Evolutionary conservation across 2,888 invertebrate species (phyloP), one percentile per base, ranked within the genome.

Genomic region (Zelleria hepariella): DNA sequence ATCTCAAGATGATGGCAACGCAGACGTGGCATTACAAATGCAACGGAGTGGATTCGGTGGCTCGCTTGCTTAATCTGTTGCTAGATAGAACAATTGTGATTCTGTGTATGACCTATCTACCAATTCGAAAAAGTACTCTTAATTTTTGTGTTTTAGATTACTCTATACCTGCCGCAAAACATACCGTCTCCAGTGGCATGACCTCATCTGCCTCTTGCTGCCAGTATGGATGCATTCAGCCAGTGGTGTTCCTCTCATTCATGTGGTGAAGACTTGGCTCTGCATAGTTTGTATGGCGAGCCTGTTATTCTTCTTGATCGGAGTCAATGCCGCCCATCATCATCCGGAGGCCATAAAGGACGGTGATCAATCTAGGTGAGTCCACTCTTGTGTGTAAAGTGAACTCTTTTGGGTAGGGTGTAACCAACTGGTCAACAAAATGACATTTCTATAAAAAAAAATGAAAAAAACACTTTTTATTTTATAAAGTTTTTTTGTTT

Each of bases 271-370:
- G 15, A 80, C 82, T 68, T 95, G 93, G 93, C 62, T 92, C 0
- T 76, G 90, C 66, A 89, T 93, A 15, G 70, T 90, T n/a, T 68
- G 90, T 21, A 73, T 89, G 0, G 86, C 81, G 0, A 93, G 94
- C 66, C 90, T 92, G 32, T 69, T 90, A 1, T 94, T 95, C 72
- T 86, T 82, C 2, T 67, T 86, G 0, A 91, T 94, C 62, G 95
- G 93, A 2, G 67, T 93, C 1, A 94, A 92, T 71, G 95, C 94
- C 4, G 95, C 93, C 0, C 96, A 96, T 79, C 95, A 96, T 73
- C 94, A 95, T 77, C 95, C 95, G 0, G 91, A 93, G 59, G 91
- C 94, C 57, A 94, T 93, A 69, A 95, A 95, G 71, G 95, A 95
- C 70, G 95, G 95, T 0, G 95, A 96, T 75, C 78, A 91, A 65